phyloP scores from a whole-genome alignment of 2,113 vertebrate genomes.

The Eira barbara region DNA sequence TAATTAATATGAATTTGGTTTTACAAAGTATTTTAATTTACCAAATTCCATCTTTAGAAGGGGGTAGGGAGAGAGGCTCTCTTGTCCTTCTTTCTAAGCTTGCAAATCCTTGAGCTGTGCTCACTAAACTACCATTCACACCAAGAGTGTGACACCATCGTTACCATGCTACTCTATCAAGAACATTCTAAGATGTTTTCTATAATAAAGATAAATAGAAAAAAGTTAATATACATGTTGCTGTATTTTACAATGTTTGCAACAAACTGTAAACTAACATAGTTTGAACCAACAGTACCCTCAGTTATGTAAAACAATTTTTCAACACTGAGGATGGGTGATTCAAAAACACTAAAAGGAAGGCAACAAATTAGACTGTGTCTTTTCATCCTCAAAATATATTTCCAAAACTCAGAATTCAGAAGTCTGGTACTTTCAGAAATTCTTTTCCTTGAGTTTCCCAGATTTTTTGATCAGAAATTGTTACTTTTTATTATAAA shows the following conservation, averaged over 20 bases:
- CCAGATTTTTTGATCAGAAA: slow-evolving; percentile 76
- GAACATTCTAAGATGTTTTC: slow-evolving; percentile 76
- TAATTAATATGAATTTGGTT: slow-evolving; percentile 76
- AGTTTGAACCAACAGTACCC: slow-evolving; percentile 84
- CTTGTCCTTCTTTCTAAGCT: slow-evolving; percentile 64
- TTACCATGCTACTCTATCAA: slow-evolving; percentile 78
- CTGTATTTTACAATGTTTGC: slow-evolving; percentile 86
- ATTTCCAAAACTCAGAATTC: slow-evolving; percentile 72
- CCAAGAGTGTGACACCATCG: slow-evolving; percentile 74
- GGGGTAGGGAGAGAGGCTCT: slow-evolving; percentile 26
- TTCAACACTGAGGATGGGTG: slow-evolving; percentile 78
- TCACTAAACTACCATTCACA: slow-evolving; percentile 80
- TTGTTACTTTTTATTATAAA: slow-evolving; percentile 77
- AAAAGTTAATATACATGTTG: slow-evolving; percentile 84
- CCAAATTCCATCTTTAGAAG: slow-evolving; percentile 56
- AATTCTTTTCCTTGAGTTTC: slow-evolving; percentile 73
- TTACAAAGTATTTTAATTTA: slow-evolving; percentile 70
- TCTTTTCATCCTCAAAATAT: slow-evolving; percentile 78
- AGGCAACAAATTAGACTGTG: slow-evolving; percentile 82
- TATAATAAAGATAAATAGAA: slow-evolving; percentile 89
- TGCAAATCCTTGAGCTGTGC: slow-evolving; percentile 67
- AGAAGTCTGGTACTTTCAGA: slow-evolving; percentile 61
- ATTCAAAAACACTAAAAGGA: slow-evolving; percentile 82
- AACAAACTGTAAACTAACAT: slow-evolving; percentile 88
- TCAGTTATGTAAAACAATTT: slow-evolving; percentile 83